Evolutionary conservation across 2,888 invertebrate species (phyloP).

Genomic region (Caenorhabditis panamensis): DNA sequence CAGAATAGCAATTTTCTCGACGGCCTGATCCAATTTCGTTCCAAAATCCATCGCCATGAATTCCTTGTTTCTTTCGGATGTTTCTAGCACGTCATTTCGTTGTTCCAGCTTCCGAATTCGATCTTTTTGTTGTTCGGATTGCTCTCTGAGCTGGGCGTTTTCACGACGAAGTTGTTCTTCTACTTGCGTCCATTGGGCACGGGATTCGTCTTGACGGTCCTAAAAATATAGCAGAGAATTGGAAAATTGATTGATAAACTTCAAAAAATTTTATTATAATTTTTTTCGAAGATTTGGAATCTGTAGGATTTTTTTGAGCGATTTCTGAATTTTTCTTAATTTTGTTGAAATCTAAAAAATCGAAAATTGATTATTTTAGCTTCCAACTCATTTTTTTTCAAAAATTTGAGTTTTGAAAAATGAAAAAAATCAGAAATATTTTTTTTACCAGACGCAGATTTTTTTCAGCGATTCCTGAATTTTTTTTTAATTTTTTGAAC

Average conservation of each 20-base stretch:
- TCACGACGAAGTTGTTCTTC: constrained; percentile 57
- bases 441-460: no score
- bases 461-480: no score
- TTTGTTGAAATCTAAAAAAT: no score
- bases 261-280: background rate
- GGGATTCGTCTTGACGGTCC: constrained; percentile 53
- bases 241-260: background rate
- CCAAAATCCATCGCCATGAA: constrained; percentile 60
- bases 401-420: no score
- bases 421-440: no score
- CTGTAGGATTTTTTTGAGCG: no score
- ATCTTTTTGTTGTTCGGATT: constrained; percentile 27
- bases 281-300: no score
- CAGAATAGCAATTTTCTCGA: constrained; percentile 64
- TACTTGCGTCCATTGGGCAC: constrained; percentile 48
- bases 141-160: constrained; percentile 37
- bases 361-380: no score
- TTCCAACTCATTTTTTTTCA: no score
- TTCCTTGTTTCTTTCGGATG: constrained; percentile 64
- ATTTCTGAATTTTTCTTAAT: no score
- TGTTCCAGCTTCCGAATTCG: constrained; percentile 62
- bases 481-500: no score
- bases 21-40: constrained; percentile 58
- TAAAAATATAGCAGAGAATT: constrained; percentile 21
- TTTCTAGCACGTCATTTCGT: constrained; percentile 66